Percentiles rank a stretch among this genome's conserved stretches.
phyloP scores from a whole-genome alignment of 1,140 invertebrate genomes.

The Bombus pascuorum region DNA sequence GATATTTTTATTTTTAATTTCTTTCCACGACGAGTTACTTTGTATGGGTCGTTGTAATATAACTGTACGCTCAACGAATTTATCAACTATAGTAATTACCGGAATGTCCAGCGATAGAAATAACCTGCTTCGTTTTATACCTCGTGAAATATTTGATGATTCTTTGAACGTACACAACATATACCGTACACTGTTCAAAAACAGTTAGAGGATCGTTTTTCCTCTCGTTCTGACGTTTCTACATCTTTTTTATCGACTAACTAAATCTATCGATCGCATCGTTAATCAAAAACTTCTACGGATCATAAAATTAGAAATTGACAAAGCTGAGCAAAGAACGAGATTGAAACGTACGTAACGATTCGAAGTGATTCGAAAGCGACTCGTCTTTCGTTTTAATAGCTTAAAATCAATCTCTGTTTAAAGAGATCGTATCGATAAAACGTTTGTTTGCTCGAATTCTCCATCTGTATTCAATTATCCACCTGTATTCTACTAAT shows the following conservation, averaged over 20 bases:
- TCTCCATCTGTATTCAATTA: too few species aligned
- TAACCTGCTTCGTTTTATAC: too few species aligned
- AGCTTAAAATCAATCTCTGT: too few species aligned
- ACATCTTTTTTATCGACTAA: background rate
- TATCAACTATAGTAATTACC: background rate
- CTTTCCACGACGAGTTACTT: background rate
- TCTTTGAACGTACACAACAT: background rate
- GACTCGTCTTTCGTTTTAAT: too few species aligned
- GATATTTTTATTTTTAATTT: background rate
- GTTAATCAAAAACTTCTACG: too few species aligned
- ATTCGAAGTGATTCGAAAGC: too few species aligned
- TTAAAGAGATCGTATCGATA: too few species aligned
- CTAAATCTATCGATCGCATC: too few species aligned
- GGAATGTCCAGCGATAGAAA: too few species aligned
- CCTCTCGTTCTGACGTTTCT: background rate
- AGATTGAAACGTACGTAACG: too few species aligned
- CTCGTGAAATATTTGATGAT: background rate
- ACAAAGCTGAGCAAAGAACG: too few species aligned
- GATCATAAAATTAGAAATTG: background rate
- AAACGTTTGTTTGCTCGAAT: too few species aligned
- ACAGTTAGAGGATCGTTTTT: background rate
- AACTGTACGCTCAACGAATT: slow-evolving; percentile 1
- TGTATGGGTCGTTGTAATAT: background rate
- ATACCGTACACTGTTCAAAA: background rate
- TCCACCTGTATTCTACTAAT: background rate